Conservation (phyloP, 2,888 invertebrate species). For the Folsomia manolachei region DNA sequence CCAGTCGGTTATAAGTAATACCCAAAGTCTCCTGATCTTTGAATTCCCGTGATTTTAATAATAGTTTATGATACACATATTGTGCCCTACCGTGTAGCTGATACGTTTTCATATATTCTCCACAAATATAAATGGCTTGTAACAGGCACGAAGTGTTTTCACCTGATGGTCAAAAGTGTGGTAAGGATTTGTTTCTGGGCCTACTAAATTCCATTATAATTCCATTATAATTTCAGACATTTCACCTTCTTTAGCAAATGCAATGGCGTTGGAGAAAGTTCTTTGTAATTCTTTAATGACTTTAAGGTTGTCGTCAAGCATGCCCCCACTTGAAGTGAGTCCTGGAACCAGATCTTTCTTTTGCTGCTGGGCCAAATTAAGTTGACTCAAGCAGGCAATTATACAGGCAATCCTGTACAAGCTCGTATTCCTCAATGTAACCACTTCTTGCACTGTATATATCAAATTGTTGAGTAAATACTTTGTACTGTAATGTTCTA, state of each 20-base stretch:
- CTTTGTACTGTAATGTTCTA: background rate
- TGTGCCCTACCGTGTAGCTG: background rate
- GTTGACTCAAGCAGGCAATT: background rate
- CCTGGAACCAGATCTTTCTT: background rate
- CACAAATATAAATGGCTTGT: background rate
- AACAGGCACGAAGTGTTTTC: background rate
- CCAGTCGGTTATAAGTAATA: background rate
- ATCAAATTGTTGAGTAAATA: no score
- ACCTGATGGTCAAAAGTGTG: background rate
- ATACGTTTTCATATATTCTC: background rate
- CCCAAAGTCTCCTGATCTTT: slow-evolving; percentile 1
- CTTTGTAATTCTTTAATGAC: background rate
- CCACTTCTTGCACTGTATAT: background rate
- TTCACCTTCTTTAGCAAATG: background rate
- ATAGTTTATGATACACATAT: background rate
- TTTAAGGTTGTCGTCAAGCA: no score
- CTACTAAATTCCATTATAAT: no score
- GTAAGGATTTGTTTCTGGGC: no score
- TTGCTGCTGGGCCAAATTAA: background rate
- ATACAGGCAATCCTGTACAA: background rate
- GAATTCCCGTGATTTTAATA: background rate
- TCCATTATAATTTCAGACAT: no score
- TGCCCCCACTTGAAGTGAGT: background rate
- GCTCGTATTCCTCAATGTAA: background rate
- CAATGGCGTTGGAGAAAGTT: background rate